Evolutionary conservation across 2,797 vertebrate genomes (phyloP), one percentile per base, ranked within the genome.

Genomic region (Tarsius wallacei): DNA sequence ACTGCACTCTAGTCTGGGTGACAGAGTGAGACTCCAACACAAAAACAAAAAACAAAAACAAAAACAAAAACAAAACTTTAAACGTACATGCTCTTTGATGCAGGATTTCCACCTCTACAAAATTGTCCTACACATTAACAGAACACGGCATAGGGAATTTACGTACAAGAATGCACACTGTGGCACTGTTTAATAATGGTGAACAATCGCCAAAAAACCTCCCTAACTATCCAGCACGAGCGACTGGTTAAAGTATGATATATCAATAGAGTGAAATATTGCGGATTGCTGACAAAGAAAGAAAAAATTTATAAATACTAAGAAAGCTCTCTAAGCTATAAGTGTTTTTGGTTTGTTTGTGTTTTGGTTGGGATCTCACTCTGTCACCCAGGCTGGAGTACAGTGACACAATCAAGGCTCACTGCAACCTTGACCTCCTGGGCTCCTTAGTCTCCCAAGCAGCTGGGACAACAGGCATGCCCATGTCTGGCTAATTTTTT

Each of bases 101-200:
- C 4, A 93, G 91, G 64, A 63, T 85, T 87, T 85, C 66, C 49
- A 74, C 24, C n/a, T 64, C 64, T 74, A 53, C 61, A 91, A 89
- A 88, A 51, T 57, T 24, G 51, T 19, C 74, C 51, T 94, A 11
- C 63, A 66, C 0, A 21, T n/a, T 55, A 86, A 53, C 1, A 70
- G 49, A 49, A 66, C 1, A 22, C 3, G 22, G 68, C 31, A 47
- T 64, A 70, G 93, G 84, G 47, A 42, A 78, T 78, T 53, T 94
- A 61, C 24, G 17, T 70, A 24, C 19, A 87, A 64, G 33, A 26
- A 59, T 28, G 4, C 22, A 73, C 19, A 21, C 0, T 42, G 14
- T 11, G 57, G 61, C 59, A 70, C 0, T 78, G 57, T 76, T 84
- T 64, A 84, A 28, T 36, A 66, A 68, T 16, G 31, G 42, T 1